Conservation (phyloP, 2,888 invertebrate species). For the Mythimna albipuncta region DNA sequence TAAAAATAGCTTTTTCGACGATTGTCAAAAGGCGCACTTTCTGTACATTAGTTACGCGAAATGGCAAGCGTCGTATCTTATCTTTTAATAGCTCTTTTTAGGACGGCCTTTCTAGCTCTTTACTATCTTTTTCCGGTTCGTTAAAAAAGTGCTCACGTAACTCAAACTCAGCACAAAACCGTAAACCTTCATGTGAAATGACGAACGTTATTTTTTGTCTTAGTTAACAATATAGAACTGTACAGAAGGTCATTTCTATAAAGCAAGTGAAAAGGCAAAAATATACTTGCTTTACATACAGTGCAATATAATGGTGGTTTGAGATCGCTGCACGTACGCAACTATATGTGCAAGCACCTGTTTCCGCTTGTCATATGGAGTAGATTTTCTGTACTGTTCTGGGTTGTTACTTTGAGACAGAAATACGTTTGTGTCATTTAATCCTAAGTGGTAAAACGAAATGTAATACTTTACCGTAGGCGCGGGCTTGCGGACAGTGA, state of each 20-base stretch:
- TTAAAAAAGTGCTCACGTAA: slow-evolving; percentile 10
- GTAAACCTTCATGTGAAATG: slow-evolving; percentile 20
- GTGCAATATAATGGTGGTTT: too few species aligned
- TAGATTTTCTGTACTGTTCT: not conserved
- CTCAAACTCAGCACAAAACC: slow-evolving; percentile 1
- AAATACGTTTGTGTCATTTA: not conserved
- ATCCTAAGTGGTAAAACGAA: not conserved
- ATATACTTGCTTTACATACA: not conserved
- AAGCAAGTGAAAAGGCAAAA: not conserved
- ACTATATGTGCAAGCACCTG: not conserved
- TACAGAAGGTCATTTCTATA: not conserved
- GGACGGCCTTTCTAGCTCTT: slow-evolving; percentile 10
- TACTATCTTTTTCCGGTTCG: slow-evolving; percentile 19
- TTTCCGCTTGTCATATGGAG: not conserved
- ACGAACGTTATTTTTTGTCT: not conserved
- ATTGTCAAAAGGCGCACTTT: not conserved
- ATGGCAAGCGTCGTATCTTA: slow-evolving; percentile 22
- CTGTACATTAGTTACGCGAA: slow-evolving; percentile 5
- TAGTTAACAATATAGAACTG: not conserved
- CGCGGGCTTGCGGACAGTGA: too few species aligned
- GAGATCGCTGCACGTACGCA: not conserved
- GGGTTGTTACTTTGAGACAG: not conserved
- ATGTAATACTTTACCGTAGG: too few species aligned
- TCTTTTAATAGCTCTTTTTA: slow-evolving; percentile 24
- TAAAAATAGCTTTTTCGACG: not conserved